phyloP scores from a whole-genome alignment of 2,888 invertebrate genomes.

The Coronaproctus castanopsis region DNA sequence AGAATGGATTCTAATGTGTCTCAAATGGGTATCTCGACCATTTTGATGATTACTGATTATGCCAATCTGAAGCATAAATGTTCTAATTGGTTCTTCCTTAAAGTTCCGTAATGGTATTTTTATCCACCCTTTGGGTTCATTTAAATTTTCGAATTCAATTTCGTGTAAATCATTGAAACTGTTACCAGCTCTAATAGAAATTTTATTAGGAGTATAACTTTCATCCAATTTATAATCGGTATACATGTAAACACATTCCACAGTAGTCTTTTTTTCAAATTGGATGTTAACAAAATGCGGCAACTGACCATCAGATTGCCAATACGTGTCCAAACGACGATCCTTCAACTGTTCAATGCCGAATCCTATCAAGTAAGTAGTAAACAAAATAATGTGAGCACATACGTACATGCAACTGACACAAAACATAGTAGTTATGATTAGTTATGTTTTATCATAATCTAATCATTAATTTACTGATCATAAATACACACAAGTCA shows the following conservation, averaged over 20 bases:
- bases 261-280: slow-evolving; percentile 82
- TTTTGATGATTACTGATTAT: slow-evolving; percentile 97
- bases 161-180: slow-evolving; percentile 94
- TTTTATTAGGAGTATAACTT: slow-evolving; percentile 90
- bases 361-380: slow-evolving; percentile 56
- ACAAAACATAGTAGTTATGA: no score
- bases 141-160: slow-evolving; percentile 77
- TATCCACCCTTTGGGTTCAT: slow-evolving; percentile 94
- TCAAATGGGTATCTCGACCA: slow-evolving; percentile 92
- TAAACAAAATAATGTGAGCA: no score
- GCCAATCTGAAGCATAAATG: slow-evolving; percentile 91
- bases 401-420: no score
- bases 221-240: slow-evolving; percentile 96
- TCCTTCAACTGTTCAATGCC: slow-evolving; percentile 92
- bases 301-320: slow-evolving; percentile 98
- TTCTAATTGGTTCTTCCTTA: slow-evolving; percentile 66
- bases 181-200: slow-evolving; percentile 80
- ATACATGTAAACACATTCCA: slow-evolving; percentile 87
- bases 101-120: slow-evolving; percentile 77
- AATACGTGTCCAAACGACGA: slow-evolving; percentile 90
- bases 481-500: no score
- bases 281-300: slow-evolving; percentile 96
- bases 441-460: no score
- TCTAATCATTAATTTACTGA: no score
- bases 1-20: slow-evolving; percentile 89